These are phyloP conservation scores for Synanthedon myopaeformis DNA, from an alignment of 2,888 invertebrate genomes.

Conservation along the genomic window DNA sequence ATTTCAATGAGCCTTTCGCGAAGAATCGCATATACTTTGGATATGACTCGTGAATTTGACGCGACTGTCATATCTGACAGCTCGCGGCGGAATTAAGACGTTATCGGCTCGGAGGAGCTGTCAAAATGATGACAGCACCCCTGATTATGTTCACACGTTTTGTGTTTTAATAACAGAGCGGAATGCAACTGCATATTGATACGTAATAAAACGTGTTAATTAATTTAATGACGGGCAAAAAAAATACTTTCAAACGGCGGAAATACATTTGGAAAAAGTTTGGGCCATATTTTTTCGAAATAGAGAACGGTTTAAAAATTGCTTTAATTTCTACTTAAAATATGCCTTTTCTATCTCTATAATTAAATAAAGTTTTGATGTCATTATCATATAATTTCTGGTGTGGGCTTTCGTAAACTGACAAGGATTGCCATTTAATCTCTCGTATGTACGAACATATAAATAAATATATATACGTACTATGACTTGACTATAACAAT, in stretches of 20 bases:
- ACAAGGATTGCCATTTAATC: no score
- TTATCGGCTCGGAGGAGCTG: slow-evolving; percentile 30
- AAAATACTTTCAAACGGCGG: no score
- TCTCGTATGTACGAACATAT: no score
- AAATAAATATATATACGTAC: no score
- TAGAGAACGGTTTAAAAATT: neutral
- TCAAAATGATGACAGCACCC: slow-evolving; percentile 40
- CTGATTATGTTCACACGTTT: slow-evolving; percentile 55
- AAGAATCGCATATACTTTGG: slow-evolving; percentile 27
- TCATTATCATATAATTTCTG: neutral
- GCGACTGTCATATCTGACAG: slow-evolving; percentile 43
- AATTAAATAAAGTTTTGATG: neutral
- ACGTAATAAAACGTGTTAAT: neutral
- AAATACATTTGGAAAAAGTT: no score
- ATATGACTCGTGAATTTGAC: slow-evolving; percentile 32
- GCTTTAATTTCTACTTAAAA: neutral
- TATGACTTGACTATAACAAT: no score
- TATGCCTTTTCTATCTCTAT: neutral
- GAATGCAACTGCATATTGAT: slow-evolving; percentile 7
- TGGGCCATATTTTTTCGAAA: no score
- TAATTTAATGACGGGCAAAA: neutral
- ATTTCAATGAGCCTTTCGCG: slow-evolving; percentile 34
- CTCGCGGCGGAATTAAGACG: slow-evolving; percentile 39
- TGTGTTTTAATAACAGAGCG: slow-evolving; percentile 52
- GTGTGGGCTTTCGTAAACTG: neutral